Conservation (phyloP, 92 coral and sea anemone species). For the Meandrina meandrites region DNA sequence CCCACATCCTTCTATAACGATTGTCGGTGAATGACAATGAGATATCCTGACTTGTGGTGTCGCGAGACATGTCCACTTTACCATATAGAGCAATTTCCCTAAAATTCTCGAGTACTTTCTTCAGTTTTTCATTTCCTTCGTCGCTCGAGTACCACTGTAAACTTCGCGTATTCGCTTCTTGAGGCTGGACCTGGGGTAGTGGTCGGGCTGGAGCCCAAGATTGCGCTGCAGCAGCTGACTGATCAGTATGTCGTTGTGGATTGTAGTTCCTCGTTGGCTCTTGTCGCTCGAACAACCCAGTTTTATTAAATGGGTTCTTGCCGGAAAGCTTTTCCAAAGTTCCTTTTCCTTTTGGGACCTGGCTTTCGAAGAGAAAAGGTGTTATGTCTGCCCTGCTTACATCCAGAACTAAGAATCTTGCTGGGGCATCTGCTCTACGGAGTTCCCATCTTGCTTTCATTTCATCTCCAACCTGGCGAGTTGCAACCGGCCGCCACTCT, state of each 20-base stretch:
- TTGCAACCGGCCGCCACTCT: neutral
- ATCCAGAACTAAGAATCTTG: slow-evolving; percentile 4
- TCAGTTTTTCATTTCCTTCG: neutral
- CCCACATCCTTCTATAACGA: neutral
- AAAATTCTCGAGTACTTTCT: neutral
- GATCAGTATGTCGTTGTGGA: neutral
- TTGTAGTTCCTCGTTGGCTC: neutral
- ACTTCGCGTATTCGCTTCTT: neutral
- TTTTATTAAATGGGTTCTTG: neutral
- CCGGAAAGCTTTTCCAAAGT: neutral
- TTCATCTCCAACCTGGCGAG: neutral
- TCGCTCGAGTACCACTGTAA: slow-evolving; percentile 38
- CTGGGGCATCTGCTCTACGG: neutral
- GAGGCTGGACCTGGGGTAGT: neutral
- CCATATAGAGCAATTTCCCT: neutral
- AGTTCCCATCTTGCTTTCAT: neutral
- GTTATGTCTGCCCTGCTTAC: neutral
- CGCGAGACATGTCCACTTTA: slow-evolving; percentile 18
- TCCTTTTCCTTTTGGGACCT: neutral
- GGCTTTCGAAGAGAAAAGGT: neutral
- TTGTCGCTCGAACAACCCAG: neutral
- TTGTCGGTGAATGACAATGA: slow-evolving; percentile 9
- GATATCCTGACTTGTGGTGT: slow-evolving; percentile 35
- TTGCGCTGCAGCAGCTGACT: neutral
- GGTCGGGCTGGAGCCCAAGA: no score